Conservation (phyloP, 37 sponge, comb jelly and placozoan species). For the Cliona cf. orientalis region DNA sequence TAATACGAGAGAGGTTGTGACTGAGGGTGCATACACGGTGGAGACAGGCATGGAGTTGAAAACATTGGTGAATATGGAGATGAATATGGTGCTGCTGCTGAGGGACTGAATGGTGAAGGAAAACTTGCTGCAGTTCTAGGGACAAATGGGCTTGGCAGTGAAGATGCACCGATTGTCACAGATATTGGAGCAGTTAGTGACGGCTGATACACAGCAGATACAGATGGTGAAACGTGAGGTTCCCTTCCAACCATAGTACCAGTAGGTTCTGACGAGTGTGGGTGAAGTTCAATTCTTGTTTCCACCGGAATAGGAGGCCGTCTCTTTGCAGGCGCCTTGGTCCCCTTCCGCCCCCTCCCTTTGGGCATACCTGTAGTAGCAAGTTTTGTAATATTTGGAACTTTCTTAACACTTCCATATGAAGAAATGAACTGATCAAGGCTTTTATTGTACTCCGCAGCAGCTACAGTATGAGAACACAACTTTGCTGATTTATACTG, state of each 20-base stretch:
- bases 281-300: background rate
- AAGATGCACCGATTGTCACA: background rate
- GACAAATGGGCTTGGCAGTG: background rate
- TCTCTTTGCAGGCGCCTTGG: background rate
- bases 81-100: no score
- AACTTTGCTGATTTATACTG: conserved; percentile 8
- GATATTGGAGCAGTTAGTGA: background rate
- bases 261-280: no score
- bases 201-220: no score
- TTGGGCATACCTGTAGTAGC: background rate
- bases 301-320: background rate
- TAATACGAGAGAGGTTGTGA: no score
- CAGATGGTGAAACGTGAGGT: no score
- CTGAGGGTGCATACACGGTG: no score
- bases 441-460: background rate
- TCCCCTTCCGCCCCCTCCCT: background rate
- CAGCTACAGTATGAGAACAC: conserved; percentile 29
- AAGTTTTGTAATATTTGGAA: background rate
- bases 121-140: no score
- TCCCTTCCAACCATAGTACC: no score
- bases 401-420: background rate
- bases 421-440: background rate
- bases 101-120: no score
- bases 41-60: no score
- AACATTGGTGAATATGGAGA: no score